These are phyloP conservation scores for Phalacrocorax brasilianus DNA, from an alignment of 2,113 vertebrate species.

Conservation along the genomic window DNA sequence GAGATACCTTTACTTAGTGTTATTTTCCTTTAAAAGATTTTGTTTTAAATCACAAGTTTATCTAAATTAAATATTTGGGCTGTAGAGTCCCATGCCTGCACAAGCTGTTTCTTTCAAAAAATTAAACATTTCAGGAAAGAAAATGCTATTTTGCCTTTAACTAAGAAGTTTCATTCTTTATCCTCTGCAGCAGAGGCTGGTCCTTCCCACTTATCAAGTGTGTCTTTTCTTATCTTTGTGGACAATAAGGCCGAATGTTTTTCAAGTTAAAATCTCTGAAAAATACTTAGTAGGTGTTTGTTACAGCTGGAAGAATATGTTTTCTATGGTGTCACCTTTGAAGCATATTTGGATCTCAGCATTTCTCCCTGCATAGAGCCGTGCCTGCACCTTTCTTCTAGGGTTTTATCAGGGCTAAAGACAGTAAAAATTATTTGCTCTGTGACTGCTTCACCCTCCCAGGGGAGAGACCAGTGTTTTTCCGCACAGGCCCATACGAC, in stretches of 20 bases:
- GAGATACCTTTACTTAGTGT: not conserved
- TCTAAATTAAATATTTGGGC: not conserved
- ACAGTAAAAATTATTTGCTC: not conserved
- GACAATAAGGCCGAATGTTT: not conserved
- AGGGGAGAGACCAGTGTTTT: not conserved
- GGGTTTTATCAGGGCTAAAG: not conserved
- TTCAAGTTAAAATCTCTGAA: not conserved
- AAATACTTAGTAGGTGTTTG: not conserved
- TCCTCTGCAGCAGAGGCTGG: not conserved
- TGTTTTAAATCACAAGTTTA: not conserved
- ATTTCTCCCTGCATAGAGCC: not conserved
- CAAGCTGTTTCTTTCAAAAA: not conserved
- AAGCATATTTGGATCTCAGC: not conserved
- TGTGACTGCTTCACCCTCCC: not conserved
- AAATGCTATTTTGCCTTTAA: not conserved
- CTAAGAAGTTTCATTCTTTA: not conserved
- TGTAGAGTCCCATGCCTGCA: not conserved
- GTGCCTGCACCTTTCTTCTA: not conserved
- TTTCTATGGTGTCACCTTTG: not conserved
- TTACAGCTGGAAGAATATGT: not conserved
- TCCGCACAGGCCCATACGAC: not conserved
- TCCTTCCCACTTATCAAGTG: not conserved
- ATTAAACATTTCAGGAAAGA: not conserved
- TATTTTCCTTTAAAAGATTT: not conserved
- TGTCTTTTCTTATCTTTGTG: not conserved